phyloP scores from a whole-genome alignment of 92 coral and sea anemone species.

The Zoanthus sociatus region DNA sequence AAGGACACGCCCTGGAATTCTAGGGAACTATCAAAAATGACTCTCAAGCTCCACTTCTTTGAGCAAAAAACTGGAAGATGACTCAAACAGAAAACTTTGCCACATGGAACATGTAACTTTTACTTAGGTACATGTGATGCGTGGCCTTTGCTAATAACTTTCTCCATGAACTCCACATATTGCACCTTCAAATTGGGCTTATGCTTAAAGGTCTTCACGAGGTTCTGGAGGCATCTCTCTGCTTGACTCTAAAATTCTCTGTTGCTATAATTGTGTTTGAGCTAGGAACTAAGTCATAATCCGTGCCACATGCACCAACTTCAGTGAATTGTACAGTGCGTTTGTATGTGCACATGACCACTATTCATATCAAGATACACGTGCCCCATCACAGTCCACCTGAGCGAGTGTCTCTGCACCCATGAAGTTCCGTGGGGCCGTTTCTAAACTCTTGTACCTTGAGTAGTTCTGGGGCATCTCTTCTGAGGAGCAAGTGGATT shows the following conservation, averaged over 20 bases:
- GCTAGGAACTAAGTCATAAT: conserved; percentile 1
- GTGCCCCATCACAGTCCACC: conserved; percentile 49
- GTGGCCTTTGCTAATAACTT: background rate
- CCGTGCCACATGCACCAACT: background rate
- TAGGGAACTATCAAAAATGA: background rate
- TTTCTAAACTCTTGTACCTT: conserved; percentile 59
- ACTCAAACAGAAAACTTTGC: background rate
- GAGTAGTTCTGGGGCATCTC: conserved; percentile 59
- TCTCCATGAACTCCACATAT: background rate
- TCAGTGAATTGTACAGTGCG: conserved; percentile 17
- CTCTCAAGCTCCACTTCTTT: background rate
- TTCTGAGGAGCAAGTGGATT: conserved; percentile 52
- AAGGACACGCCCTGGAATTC: background rate
- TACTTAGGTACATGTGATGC: background rate
- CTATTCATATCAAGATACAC: conserved; percentile 29
- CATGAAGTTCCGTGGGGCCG: conserved; percentile 63
- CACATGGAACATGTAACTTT: background rate
- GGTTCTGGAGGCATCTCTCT: background rate
- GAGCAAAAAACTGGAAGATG: background rate
- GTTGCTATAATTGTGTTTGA: conserved; percentile 35
- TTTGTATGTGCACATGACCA: conserved; percentile 11
- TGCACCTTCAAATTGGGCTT: background rate
- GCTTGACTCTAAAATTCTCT: conserved; percentile 6
- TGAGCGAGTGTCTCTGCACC: conserved; percentile 54
- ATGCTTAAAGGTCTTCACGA: background rate